Evolutionary conservation across 2,113 vertebrate species (phyloP).

Genomic region (Pampusana beccarii): DNA sequence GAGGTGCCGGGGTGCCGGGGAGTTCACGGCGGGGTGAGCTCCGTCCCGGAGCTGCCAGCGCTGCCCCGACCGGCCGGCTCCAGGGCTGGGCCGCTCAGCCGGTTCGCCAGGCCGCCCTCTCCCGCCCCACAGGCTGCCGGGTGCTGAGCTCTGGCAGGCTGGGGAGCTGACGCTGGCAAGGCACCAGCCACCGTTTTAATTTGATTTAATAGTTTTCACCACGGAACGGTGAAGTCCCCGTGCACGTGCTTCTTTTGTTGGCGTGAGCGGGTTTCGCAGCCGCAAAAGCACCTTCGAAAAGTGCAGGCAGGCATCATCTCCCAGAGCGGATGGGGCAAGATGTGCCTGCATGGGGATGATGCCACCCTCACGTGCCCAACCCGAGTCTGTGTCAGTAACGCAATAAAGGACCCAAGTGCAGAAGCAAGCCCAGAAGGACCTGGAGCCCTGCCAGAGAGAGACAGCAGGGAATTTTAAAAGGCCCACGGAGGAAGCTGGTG

Average conservation of each 20-base stretch:
- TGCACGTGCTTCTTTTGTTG: rapidly evolving
- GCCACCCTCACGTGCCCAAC: neutral
- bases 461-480: neutral
- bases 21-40: conserved; percentile 47
- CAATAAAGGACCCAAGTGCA: neutral
- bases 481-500: neutral
- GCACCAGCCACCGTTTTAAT: neutral
- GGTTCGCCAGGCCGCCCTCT: conserved; percentile 9
- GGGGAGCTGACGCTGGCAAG: conserved; percentile 10
- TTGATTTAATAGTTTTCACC: neutral
- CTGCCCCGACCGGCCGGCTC: neutral
- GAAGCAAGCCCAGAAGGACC: rapidly evolving
- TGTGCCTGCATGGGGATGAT: neutral
- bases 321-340: neutral
- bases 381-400: neutral
- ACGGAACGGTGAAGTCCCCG: neutral
- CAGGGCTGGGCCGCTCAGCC: neutral
- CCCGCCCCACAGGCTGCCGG: neutral
- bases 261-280: neutral
- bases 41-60: neutral
- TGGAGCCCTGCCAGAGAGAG: neutral
- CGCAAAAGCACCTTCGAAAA: rapidly evolving
- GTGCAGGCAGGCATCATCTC: neutral
- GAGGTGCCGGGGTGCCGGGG: conserved; percentile 5
- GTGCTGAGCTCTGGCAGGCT: neutral